Evolutionary conservation across 2,797 vertebrate species (phyloP).

Genomic region (Paguma larvata): DNA sequence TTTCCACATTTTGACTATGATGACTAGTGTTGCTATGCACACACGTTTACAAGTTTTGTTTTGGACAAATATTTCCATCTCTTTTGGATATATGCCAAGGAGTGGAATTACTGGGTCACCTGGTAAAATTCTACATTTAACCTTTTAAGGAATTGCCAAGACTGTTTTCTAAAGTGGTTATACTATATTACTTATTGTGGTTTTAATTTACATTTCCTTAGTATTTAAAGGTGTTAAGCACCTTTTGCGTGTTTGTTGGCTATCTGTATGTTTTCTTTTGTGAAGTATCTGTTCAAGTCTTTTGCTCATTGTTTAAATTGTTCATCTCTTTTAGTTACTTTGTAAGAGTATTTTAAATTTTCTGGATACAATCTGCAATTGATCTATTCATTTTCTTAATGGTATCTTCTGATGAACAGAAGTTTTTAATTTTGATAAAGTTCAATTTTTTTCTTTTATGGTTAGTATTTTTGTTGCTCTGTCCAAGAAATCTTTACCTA

Average conservation of each 20-base stretch:
- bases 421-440: neutral
- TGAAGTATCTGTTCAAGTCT: neutral
- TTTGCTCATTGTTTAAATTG: neutral
- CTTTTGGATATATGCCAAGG: neutral
- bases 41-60: neutral
- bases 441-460: neutral
- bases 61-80: neutral
- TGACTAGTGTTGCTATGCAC: neutral
- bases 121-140: neutral
- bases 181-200: neutral
- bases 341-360: neutral
- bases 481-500: conserved; percentile 18
- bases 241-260: neutral
- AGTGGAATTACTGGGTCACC: neutral
- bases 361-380: neutral
- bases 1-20: neutral
- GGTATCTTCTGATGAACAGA: neutral
- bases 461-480: neutral
- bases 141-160: neutral
- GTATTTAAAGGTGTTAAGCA: neutral
- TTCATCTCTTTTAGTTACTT: neutral
- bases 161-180: neutral
- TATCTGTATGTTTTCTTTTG: neutral
- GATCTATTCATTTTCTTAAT: conserved; percentile 37
- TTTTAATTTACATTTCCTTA: conserved; percentile 26